Evolutionary conservation across 1,140 invertebrate genomes (phyloP), one percentile per base, ranked within the genome.

Genomic region (Acromyrmex heyeri): DNA sequence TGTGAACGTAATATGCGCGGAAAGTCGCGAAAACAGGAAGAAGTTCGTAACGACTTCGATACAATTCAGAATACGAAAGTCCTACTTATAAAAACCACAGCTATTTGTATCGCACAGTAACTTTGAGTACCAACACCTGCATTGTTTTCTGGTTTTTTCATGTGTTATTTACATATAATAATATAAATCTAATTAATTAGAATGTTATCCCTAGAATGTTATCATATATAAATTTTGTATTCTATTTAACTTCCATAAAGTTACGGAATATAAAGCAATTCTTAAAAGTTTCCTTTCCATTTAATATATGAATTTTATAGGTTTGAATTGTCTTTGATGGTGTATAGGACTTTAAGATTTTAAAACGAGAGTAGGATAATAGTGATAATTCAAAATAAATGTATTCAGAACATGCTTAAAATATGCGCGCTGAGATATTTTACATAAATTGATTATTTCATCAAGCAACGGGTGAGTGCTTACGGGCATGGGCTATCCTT

Each of bases 391-490:
- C 1, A 2, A 59, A 44, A 30, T 44, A 67, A 24, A 16, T 53
- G 14, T 55, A 59, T 70, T 24, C 50, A 48, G 30, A 55, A 81
- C 21, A 30, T 27, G 38, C n/a, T 30, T 48, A 83, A 73, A 50
- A 70, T 83, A 81, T 81, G 48, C 48, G 16, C 21, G 14, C 34
- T 14, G 57, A 75, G 18, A 75, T 73, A 14, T n/a, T 83, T 83
- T 75, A 75, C 69, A 83, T 83, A 83, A 73, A 83, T 61, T 67
- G 79, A 83, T 83, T 75, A 83, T 53, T 70, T 61, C 69, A 57
- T 57, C 50, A 72, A 44, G 55, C 8, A 21, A 61, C 38, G 8
- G 69, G 48, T 75, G 57, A 57, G 12, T 61, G 67, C 50, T 81
- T 57, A 73, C 30, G 6, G 30, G n/a, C 62, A 24, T 57, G 64